These are phyloP conservation scores for Fopius arisanus DNA, from an alignment of 1,140 invertebrate genomes.

Conservation along the genomic window DNA sequence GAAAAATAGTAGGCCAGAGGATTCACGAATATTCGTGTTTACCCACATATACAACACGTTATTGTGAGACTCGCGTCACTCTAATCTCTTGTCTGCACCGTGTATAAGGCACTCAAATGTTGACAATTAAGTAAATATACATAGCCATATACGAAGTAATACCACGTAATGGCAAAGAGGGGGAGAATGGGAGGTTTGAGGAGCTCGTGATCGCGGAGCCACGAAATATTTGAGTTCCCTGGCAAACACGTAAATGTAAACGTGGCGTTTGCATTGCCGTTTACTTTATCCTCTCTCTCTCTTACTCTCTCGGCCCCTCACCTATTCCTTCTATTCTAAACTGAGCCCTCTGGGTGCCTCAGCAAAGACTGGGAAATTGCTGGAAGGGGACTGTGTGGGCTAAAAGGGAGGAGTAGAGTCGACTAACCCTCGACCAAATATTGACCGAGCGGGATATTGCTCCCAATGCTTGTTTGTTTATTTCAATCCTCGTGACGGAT, in stretches of 20 bases:
- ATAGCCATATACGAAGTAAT: slow-evolving; percentile 37
- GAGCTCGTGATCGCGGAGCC: slow-evolving; percentile 39
- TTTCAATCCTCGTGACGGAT: slow-evolving; percentile 61
- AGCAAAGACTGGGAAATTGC: slow-evolving; percentile 22
- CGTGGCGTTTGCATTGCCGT: slow-evolving; percentile 60
- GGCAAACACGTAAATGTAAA: slow-evolving; percentile 65
- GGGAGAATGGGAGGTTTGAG: slow-evolving; percentile 25
- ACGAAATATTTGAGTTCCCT: slow-evolving; percentile 66
- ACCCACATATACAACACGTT: background rate
- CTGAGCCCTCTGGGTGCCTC: slow-evolving; percentile 14
- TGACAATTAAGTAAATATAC: slow-evolving; percentile 7
- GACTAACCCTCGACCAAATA: slow-evolving; percentile 64
- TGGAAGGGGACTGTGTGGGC: slow-evolving; percentile 4
- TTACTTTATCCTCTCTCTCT: slow-evolving; percentile 55
- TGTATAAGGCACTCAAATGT: background rate
- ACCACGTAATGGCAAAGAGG: background rate
- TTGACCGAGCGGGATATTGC: slow-evolving; percentile 66
- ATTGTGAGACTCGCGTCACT: background rate
- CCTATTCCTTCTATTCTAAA: background rate
- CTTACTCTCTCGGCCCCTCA: background rate
- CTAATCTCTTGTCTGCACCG: background rate
- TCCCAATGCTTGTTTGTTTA: slow-evolving; percentile 64
- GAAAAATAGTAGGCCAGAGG: background rate
- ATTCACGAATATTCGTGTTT: background rate
- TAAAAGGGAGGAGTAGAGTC: slow-evolving; percentile 43